These are phyloP conservation scores for Drosophila tropicalis DNA, from an alignment of 1,140 invertebrate genomes.

Conservation along the genomic window DNA sequence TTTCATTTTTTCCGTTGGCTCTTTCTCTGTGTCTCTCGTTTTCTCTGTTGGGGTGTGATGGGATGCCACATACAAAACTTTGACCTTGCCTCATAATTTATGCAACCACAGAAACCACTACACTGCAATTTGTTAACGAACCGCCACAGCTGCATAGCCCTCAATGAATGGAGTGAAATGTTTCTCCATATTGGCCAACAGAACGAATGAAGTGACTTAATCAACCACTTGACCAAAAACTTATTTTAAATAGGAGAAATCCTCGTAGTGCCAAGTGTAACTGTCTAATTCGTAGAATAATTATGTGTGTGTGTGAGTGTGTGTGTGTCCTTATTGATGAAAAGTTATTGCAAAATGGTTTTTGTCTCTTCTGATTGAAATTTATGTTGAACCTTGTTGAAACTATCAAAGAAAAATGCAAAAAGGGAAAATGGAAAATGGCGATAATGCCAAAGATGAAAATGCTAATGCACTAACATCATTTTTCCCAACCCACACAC, in stretches of 20 bases:
- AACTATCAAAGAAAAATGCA: background rate
- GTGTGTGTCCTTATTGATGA: background rate
- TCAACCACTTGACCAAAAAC: background rate
- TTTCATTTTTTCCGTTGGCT: background rate
- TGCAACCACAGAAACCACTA: conserved; percentile 49
- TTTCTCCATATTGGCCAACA: conserved; percentile 1
- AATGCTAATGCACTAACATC: conserved; percentile 3
- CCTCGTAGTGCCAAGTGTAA: background rate
- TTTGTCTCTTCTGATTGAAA: background rate
- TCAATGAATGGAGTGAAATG: conserved; percentile 14
- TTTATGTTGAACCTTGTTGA: background rate
- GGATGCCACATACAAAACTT: background rate
- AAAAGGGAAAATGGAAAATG: background rate
- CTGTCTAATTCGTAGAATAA: no score
- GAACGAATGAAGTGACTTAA: background rate
- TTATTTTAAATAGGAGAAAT: no score
- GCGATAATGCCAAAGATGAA: background rate
- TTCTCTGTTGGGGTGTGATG: background rate
- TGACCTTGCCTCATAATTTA: conserved; percentile 49
- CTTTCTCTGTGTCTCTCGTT: conserved; percentile 8
- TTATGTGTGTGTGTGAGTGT: no score
- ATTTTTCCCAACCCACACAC: background rate
- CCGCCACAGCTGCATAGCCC: conserved; percentile 15
- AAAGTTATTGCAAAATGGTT: background rate
- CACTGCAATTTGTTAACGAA: conserved; percentile 55